Evolutionary conservation across 2,888 invertebrate genomes (phyloP).

Genomic region (Aporophyla nigra): DNA sequence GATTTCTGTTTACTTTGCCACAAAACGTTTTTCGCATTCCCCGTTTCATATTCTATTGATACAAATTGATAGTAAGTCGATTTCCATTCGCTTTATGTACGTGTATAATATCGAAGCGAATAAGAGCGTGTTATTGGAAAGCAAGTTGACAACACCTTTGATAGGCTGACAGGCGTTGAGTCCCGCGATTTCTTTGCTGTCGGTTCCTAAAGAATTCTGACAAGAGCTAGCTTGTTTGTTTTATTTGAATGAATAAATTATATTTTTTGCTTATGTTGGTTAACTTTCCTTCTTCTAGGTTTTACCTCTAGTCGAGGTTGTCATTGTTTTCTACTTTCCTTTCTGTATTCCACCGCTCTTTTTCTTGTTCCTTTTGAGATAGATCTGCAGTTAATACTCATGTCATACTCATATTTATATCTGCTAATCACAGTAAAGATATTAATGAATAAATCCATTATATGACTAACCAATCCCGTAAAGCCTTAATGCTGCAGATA

Average conservation of each 20-base stretch:
- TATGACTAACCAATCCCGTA: neutral
- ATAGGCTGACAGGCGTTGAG: constrained; percentile 60
- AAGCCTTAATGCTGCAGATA: constrained; percentile 2
- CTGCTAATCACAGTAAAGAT: neutral
- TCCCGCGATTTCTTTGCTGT: constrained; percentile 40
- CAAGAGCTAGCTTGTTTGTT: constrained; percentile 1
- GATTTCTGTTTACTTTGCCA: constrained; percentile 86
- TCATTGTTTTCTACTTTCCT: neutral
- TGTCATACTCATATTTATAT: neutral
- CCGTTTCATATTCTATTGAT: constrained; percentile 78
- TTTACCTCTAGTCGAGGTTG: neutral
- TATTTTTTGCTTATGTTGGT: constrained; percentile 3
- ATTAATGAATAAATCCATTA: neutral
- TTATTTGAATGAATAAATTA: constrained; percentile 29
- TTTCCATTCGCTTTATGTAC: constrained; percentile 63
- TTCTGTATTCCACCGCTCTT: neutral
- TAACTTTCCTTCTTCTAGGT: constrained; percentile 17
- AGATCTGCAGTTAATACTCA: neutral
- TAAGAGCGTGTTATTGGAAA: constrained; percentile 58
- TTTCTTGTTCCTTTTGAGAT: neutral
- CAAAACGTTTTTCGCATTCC: constrained; percentile 77
- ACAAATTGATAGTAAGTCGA: constrained; percentile 73
- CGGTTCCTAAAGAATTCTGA: constrained; percentile 8
- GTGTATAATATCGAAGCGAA: constrained; percentile 58
- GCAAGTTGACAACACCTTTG: constrained; percentile 55